A percentile compares a stretch with the other conserved stretches of the same genome.
phyloP scores from a whole-genome alignment of 2,113 vertebrate species.

The Hemichromis elongatus region DNA sequence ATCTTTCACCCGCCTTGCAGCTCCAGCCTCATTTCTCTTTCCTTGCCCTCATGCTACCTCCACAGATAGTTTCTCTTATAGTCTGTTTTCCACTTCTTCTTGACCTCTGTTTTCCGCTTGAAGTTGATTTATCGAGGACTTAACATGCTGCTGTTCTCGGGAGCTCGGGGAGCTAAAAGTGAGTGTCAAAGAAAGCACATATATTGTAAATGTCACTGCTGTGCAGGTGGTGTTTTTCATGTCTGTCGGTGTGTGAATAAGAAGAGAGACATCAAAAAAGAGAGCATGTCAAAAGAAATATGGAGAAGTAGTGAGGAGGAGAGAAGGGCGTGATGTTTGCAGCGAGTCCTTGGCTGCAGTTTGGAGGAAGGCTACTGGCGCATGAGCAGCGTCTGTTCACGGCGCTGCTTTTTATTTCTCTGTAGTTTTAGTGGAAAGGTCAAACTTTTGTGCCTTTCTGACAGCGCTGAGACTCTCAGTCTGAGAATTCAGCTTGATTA shows the following conservation, averaged over 20 bases:
- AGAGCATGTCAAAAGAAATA: not conserved
- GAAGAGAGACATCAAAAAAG: not conserved
- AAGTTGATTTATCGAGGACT: slow-evolving; percentile 12
- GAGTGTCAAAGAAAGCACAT: not conserved
- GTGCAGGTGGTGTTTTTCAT: not conserved
- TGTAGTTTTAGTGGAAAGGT: slow-evolving; percentile 26
- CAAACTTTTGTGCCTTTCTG: not conserved
- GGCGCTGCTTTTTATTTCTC: not conserved
- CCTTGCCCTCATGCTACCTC: not conserved
- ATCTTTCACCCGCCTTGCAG: not conserved
- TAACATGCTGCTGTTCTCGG: not conserved
- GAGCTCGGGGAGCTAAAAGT: not conserved
- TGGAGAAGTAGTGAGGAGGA: not conserved
- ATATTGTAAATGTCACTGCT: not conserved
- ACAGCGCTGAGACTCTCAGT: slow-evolving; percentile 16
- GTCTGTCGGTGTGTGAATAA: not conserved
- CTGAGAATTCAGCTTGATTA: slow-evolving; percentile 42
- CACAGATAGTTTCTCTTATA: not conserved
- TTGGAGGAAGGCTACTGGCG: not conserved
- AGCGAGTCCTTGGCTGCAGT: not conserved
- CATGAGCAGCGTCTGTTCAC: not conserved
- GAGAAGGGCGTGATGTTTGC: not conserved
- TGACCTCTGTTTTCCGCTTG: slow-evolving; percentile 6
- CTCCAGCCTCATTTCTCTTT: not conserved
- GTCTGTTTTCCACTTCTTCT: not conserved